Conservation (phyloP, 2,797 vertebrate species). For the Clangula hyemalis region DNA sequence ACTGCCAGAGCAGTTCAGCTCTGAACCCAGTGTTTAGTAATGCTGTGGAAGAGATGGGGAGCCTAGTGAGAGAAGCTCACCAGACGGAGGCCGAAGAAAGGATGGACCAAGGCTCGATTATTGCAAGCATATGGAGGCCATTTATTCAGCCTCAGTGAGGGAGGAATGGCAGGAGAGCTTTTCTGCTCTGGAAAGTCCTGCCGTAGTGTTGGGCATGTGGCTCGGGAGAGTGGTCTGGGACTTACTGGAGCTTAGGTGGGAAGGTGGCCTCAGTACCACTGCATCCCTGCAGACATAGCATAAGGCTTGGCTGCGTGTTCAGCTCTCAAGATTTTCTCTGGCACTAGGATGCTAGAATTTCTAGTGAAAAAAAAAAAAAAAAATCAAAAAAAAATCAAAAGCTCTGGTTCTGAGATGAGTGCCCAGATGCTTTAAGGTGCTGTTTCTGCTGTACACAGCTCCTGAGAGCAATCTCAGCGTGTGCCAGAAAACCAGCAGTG, state of each 20-base stretch:
- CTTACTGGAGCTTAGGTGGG: not conserved
- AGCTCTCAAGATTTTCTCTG: not conserved
- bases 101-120: not conserved
- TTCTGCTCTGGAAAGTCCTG: rapidly evolving
- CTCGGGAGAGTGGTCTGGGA: not conserved
- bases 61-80: not conserved
- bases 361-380: not conserved
- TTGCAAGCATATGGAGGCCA: not conserved
- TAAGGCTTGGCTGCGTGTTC: not conserved
- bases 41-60: not conserved
- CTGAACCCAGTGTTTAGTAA: not conserved
- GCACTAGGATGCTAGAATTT: not conserved
- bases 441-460: not conserved
- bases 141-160: not conserved
- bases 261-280: not conserved
- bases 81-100: rapidly evolving
- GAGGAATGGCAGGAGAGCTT: not conserved
- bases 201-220: rapidly evolving
- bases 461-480: not conserved
- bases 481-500: not conserved
- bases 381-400: not conserved
- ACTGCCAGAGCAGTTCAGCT: not conserved
- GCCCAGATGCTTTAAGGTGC: not conserved
- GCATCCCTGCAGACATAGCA: rapidly evolving
- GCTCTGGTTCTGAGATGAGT: not conserved